Conservation (phyloP, 1,140 invertebrate genomes). For the Anagrus nilaparvatae region DNA sequence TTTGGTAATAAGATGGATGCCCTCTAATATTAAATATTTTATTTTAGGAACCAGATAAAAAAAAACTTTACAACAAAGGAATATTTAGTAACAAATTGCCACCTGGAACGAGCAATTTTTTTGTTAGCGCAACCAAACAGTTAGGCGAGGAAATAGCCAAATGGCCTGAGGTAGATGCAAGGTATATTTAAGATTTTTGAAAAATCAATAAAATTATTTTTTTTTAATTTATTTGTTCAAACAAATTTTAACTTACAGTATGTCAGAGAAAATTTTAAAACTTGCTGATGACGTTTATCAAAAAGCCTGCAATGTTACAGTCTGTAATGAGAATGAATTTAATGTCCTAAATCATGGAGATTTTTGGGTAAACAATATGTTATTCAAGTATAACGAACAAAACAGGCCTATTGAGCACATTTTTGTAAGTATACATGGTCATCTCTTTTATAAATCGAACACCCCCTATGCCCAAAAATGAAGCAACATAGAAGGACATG, state of each 20-base stretch:
- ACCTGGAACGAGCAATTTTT: constrained; percentile 24
- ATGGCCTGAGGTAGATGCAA: constrained; percentile 37
- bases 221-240: too few species aligned
- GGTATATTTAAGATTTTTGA: too few species aligned
- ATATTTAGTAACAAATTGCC: constrained; percentile 25
- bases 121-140: constrained; percentile 18
- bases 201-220: too few species aligned
- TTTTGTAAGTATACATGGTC: constrained; percentile 45
- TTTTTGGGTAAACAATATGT: constrained; percentile 55
- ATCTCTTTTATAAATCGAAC: too few species aligned
- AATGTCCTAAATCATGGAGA: constrained; percentile 55
- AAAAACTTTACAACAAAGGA: constrained; percentile 29
- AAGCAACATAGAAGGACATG: too few species aligned
- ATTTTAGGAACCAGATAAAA: constrained; percentile 36
- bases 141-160: constrained; percentile 23
- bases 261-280: constrained; percentile 33
- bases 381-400: constrained; percentile 46
- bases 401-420: constrained; percentile 41
- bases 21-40: too few species aligned
- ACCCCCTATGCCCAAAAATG: too few species aligned
- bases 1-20: too few species aligned
- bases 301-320: constrained; percentile 22
- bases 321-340: constrained; percentile 37
- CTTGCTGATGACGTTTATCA: constrained; percentile 25
- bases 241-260: constrained; percentile 30